Conservation (phyloP, 2,888 invertebrate species). For the Myathropa florea region DNA sequence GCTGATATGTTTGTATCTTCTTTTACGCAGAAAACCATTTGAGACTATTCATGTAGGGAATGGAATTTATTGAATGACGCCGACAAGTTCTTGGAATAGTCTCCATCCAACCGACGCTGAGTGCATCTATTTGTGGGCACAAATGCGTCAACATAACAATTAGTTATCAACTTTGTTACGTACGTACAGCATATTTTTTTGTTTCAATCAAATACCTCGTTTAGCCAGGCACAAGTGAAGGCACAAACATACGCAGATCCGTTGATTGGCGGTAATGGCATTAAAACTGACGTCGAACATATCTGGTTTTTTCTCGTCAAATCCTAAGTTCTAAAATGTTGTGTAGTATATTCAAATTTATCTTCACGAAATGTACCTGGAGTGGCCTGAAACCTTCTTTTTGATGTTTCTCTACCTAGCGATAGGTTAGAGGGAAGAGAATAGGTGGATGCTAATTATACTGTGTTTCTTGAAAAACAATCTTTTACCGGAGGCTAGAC, state of each 20-base stretch:
- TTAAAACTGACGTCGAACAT: background rate
- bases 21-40: background rate
- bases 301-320: background rate
- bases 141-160: conserved; percentile 29
- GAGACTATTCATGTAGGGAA: background rate
- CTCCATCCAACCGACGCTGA: background rate
- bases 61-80: conserved; percentile 14
- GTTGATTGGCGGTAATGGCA: background rate
- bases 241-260: background rate
- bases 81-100: background rate
- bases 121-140: background rate
- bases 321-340: background rate
- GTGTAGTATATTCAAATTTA: background rate
- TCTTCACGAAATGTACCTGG: background rate
- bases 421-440: background rate
- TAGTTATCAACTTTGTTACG: conserved; percentile 2
- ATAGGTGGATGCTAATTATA: background rate
- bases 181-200: background rate
- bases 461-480: background rate
- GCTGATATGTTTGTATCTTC: background rate
- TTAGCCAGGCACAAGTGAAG: background rate
- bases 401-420: background rate
- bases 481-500: background rate
- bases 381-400: background rate
- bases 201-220: background rate